Conservation (phyloP, 1,140 invertebrate species). For the Eriosoma lanigerum region DNA sequence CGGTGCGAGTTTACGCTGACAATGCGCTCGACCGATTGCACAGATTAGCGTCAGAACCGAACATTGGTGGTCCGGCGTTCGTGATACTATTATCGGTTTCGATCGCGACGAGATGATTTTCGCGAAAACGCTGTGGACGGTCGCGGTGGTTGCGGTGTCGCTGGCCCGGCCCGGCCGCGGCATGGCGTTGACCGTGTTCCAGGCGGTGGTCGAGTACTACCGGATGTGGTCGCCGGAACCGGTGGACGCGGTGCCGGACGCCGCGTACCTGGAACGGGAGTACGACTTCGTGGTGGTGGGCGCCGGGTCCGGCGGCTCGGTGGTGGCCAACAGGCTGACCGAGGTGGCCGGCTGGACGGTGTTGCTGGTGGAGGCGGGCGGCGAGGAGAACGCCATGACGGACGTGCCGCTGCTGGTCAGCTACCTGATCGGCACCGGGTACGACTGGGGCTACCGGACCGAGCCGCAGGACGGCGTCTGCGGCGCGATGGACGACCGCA, state of each 20-base stretch:
- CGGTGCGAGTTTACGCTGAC: too few species aligned
- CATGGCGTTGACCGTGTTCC: conserved; percentile 51
- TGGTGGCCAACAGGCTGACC: conserved; percentile 62
- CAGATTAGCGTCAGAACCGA: background rate
- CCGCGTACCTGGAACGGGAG: conserved; percentile 52
- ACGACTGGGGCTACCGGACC: conserved; percentile 79
- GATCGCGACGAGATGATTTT: background rate
- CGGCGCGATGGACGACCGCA: conserved; percentile 64
- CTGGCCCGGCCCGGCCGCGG: background rate
- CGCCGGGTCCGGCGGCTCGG: conserved; percentile 63
- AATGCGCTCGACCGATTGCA: too few species aligned
- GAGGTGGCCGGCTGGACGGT: conserved; percentile 58
- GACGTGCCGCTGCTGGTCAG: conserved; percentile 75
- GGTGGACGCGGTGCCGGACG: conserved; percentile 52
- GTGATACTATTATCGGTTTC: background rate
- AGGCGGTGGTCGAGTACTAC: conserved; percentile 54
- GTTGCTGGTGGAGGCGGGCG: conserved; percentile 60
- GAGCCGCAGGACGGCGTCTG: conserved; percentile 70
- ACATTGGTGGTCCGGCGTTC: background rate
- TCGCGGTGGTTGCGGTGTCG: background rate
- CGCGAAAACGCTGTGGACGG: too few species aligned
- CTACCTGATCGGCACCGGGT: conserved; percentile 67
- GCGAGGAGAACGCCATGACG: conserved; percentile 72
- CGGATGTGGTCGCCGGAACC: conserved; percentile 52
- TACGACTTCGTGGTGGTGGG: conserved; percentile 60